These are phyloP conservation scores for Cylas formicarius DNA, from an alignment of 1,140 invertebrate genomes.

Conservation along the genomic window DNA sequence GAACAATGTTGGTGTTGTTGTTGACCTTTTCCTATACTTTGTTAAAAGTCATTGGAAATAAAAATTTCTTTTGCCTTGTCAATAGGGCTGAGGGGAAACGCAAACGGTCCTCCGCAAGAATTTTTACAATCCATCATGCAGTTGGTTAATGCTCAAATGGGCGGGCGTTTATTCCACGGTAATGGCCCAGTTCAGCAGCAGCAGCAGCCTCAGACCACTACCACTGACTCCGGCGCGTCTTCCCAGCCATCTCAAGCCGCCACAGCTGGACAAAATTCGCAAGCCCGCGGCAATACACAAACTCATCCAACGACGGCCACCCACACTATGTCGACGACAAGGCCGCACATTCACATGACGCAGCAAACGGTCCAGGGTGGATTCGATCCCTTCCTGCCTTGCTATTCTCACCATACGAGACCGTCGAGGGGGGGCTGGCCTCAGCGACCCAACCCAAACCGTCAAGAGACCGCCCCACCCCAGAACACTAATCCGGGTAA, in stretches of 20 bases:
- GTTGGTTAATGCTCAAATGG: constrained; percentile 35
- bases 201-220: constrained; percentile 18
- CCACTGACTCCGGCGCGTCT: constrained; percentile 11
- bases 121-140: constrained; percentile 56
- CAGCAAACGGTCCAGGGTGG: constrained; percentile 41
- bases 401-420: constrained; percentile 53
- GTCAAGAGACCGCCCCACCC: not conserved
- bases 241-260: constrained; percentile 14
- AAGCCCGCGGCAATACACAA: constrained; percentile 53
- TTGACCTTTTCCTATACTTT: too few relatives aligned
- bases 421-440: constrained; percentile 11
- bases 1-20: too few relatives aligned
- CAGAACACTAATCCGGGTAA: not conserved
- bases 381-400: constrained; percentile 66
- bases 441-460: constrained; percentile 2
- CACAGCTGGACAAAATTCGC: constrained; percentile 26
- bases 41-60: too few relatives aligned
- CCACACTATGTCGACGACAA: constrained; percentile 54
- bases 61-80: too few relatives aligned
- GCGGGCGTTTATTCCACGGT: constrained; percentile 40
- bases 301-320: constrained; percentile 61
- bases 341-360: constrained; percentile 55
- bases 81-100: constrained; percentile 41
- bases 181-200: constrained; percentile 7
- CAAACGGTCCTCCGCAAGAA: constrained; percentile 43